Evolutionary conservation across 2,797 vertebrate genomes (phyloP).

Genomic region (Phaenicophaeus curvirostris): DNA sequence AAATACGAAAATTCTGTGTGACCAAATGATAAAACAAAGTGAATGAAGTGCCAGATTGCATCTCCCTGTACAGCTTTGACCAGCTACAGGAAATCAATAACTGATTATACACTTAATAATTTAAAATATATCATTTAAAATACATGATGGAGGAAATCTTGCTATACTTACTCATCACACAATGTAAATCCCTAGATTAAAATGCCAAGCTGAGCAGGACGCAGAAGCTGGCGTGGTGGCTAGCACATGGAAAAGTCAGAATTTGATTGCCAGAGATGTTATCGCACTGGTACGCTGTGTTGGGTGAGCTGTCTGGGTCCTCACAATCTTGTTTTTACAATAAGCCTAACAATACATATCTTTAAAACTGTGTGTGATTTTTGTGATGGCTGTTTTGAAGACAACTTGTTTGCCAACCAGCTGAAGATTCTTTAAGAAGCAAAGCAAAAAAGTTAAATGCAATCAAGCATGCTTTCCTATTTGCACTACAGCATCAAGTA

Average conservation of each 20-base stretch:
- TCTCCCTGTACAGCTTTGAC: neutral
- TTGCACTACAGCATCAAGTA: neutral
- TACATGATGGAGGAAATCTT: neutral
- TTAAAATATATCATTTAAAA: neutral
- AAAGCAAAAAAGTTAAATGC: neutral
- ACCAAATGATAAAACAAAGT: neutral
- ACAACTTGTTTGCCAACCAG: neutral
- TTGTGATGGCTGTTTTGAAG: neutral
- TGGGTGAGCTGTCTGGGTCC: neutral
- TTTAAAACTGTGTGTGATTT: fast-evolving
- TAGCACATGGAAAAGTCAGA: neutral
- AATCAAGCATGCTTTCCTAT: neutral
- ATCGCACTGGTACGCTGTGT: neutral
- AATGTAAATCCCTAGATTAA: neutral
- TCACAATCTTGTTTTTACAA: neutral
- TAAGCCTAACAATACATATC: neutral
- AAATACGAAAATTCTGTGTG: neutral
- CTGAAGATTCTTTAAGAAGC: neutral
- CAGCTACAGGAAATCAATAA: neutral
- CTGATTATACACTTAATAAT: neutral
- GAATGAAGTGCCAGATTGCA: neutral
- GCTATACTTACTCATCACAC: neutral
- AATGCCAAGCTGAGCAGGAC: neutral
- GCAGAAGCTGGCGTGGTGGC: neutral
- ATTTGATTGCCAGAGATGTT: neutral